Evolutionary conservation across 2,797 vertebrate genomes (phyloP).

Genomic region (Argyrosomus regius): DNA sequence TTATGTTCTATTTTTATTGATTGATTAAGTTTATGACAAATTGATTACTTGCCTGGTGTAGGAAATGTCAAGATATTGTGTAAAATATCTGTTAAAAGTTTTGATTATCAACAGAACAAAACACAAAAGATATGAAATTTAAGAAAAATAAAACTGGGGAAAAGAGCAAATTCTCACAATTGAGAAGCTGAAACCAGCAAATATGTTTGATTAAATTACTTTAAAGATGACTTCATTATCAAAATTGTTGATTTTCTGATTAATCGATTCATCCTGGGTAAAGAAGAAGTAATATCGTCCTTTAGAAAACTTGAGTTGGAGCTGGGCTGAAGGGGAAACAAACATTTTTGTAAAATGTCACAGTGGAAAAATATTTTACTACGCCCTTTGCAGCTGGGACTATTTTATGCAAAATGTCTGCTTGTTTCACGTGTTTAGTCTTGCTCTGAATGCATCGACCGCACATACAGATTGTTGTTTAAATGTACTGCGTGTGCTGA

Average conservation of each 20-base stretch:
- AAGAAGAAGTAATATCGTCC: background rate
- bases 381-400: background rate
- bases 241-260: too few species aligned
- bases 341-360: too few species aligned
- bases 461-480: background rate
- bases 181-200: background rate
- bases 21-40: background rate
- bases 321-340: background rate
- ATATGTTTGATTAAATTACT: background rate
- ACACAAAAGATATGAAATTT: background rate
- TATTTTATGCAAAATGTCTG: background rate
- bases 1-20: background rate
- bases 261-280: background rate
- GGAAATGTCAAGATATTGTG: background rate
- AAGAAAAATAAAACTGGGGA: background rate
- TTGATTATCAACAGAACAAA: background rate
- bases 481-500: conserved; percentile 8
- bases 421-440: background rate
- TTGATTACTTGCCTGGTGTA: too few species aligned
- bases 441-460: background rate
- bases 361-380: background rate
- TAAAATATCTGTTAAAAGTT: background rate
- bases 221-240: background rate
- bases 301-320: background rate
- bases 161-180: background rate